A percentile compares a stretch with the other conserved stretches of the same genome.
Conservation (phyloP, 1,140 invertebrate genomes). For the Drosophila insularis region DNA sequence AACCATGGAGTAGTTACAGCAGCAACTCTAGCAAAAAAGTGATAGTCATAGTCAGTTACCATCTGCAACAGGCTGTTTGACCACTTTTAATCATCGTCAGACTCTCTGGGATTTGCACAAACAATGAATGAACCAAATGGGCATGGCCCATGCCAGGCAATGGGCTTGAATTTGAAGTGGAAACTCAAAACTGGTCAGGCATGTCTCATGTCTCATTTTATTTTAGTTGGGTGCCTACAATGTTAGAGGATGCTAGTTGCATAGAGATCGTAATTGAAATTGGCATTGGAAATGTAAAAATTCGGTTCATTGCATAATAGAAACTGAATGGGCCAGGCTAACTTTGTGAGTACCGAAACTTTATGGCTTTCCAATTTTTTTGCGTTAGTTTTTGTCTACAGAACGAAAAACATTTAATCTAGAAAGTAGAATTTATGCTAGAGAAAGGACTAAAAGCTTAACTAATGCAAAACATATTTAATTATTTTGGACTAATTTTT, state of each 20-base stretch:
- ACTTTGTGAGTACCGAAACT: too few species aligned
- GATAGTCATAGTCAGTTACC: neutral
- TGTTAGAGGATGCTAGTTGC: slow-evolving; percentile 15
- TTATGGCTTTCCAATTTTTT: too few species aligned
- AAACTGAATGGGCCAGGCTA: neutral
- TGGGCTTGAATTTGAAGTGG: slow-evolving; percentile 16
- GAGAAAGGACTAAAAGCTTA: too few species aligned
- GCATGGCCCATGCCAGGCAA: neutral
- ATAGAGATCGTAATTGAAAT: slow-evolving; percentile 12
- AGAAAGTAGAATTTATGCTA: too few species aligned
- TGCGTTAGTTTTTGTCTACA: too few species aligned
- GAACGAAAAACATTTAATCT: too few species aligned
- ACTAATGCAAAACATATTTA: too few species aligned
- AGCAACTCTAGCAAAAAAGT: slow-evolving; percentile 18
- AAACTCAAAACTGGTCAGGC: slow-evolving; percentile 57
- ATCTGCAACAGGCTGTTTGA: slow-evolving; percentile 53
- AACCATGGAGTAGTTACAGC: slow-evolving; percentile 42
- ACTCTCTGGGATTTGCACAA: slow-evolving; percentile 42
- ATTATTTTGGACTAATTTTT: too few species aligned
- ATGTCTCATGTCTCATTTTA: slow-evolving; percentile 6
- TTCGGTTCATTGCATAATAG: neutral
- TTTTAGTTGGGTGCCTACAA: neutral
- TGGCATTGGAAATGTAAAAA: slow-evolving; percentile 23
- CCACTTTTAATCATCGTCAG: slow-evolving; percentile 56
- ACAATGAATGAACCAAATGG: slow-evolving; percentile 36